Conservation (phyloP, 2,888 invertebrate genomes). For the Papilio elwesi region DNA sequence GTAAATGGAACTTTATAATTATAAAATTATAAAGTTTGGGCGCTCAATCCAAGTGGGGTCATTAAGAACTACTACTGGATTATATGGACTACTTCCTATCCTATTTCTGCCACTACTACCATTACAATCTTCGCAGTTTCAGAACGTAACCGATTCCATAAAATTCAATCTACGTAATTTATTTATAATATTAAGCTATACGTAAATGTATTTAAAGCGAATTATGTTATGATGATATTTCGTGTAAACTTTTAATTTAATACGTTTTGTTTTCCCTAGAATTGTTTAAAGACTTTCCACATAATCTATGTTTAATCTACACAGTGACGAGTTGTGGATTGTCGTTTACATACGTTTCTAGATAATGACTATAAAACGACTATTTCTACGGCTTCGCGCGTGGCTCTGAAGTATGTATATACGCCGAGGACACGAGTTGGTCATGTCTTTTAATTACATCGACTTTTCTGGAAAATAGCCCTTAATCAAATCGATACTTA, state of each 20-base stretch:
- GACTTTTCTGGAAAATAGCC: constrained; percentile 30
- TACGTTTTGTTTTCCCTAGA: not conserved
- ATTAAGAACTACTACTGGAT: no score
- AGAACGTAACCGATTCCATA: no score
- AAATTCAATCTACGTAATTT: no score
- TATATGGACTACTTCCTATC: no score
- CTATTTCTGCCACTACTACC: no score
- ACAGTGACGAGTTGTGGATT: constrained; percentile 6
- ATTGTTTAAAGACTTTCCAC: constrained; percentile 6
- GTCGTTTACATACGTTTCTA: constrained; percentile 28
- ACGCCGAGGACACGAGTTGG: constrained; percentile 34
- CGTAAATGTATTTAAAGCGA: no score
- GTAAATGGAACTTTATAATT: no score
- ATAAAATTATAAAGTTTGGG: no score
- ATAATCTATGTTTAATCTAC: constrained; percentile 25
- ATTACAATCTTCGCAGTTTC: no score
- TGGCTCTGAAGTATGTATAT: not conserved
- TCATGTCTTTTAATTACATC: constrained; percentile 36
- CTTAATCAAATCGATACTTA: constrained; percentile 10
- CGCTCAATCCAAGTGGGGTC: no score
- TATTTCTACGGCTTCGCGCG: constrained; percentile 33
- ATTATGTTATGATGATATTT: no score
- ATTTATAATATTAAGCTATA: no score
- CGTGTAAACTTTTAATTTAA: not conserved
- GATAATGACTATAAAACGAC: constrained; percentile 30